phyloP scores from a whole-genome alignment of 2,888 invertebrate genomes.

The Conchocele bisecta region DNA sequence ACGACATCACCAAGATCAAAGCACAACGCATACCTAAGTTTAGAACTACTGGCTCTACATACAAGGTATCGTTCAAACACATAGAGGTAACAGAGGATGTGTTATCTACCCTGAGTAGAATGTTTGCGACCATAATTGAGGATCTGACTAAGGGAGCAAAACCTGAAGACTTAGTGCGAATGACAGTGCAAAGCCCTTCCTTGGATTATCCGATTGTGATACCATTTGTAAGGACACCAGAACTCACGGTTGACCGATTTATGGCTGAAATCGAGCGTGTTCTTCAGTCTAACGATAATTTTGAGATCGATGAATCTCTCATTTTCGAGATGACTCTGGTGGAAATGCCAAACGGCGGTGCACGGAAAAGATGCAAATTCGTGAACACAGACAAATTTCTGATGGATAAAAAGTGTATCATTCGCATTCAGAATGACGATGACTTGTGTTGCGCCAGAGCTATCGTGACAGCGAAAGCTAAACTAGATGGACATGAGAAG shows the following conservation, averaged over 20 bases:
- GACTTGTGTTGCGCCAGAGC: constrained; percentile 51
- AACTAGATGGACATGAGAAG: constrained; percentile 32
- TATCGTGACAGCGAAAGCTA: constrained; percentile 48
- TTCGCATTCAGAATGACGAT: constrained; percentile 46
- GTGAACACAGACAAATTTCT: constrained; percentile 39
- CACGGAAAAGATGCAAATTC: constrained; percentile 24
- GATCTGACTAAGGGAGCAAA: background rate
- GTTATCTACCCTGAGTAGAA: background rate
- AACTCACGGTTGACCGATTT: constrained; percentile 15
- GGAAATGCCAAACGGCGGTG: constrained; percentile 24
- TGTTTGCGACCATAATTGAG: background rate
- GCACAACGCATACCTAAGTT: background rate
- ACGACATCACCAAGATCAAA: background rate
- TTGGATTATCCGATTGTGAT: constrained; percentile 20
- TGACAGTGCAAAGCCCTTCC: constrained; percentile 22
- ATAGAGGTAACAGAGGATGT: background rate
- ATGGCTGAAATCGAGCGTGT: constrained; percentile 33
- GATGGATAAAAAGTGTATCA: constrained; percentile 40
- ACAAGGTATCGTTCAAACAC: constrained; percentile 1
- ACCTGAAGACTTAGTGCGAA: constrained; percentile 13
- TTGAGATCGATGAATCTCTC: constrained; percentile 42
- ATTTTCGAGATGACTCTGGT: constrained; percentile 47
- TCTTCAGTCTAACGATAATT: constrained; percentile 23
- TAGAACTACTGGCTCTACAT: background rate
- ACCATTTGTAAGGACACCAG: constrained; percentile 8